Evolutionary conservation across 2,797 vertebrate genomes (phyloP), one percentile per base, ranked within the genome.

Genomic region (Macropodus opercularis): DNA sequence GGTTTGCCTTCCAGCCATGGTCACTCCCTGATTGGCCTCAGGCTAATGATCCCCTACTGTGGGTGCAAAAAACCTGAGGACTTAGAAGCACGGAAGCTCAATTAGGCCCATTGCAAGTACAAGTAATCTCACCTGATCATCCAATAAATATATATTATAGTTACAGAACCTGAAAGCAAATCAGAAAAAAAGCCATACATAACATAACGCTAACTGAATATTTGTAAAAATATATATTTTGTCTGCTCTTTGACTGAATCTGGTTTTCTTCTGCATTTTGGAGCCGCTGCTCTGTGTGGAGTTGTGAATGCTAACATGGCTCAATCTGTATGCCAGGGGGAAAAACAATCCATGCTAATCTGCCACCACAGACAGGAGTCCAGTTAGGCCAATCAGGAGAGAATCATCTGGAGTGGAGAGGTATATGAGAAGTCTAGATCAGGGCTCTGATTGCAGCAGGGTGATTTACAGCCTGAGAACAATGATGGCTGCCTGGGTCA

Each of bases 321-420:
- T 79, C 89, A 85, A 91, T 92, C 90, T 86, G 76, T 91, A 77
- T 84, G 84, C 87, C 86, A 63, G 69, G 79, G 83, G 87, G 88
- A 91, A 87, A 91, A 93, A 92, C 90, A 92, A 92, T 92, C 75
- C 89, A 87, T 86, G 88, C 87, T 92, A 92, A 92, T 93, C 84
- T 83, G 63, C 82, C 72, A 46, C 80, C 89, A 86, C 81, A 91
- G 88, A 91, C 88, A 90, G 89, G 88, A 91, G 90, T 90, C 91
- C 89, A 90, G 92, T 92, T 92, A 92, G 88, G 66, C 85, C 91
- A 92, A 93, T 93, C 92, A 93, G 91, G 49, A 83, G 77, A 72
- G 92, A 92, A 92, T 93, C 90, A 91, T 91, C 87, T 88, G 78
- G 86, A 92, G 89, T 82, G 86, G 87, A 85, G 84, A 80, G 83